Evolutionary conservation across 2,797 vertebrate genomes (phyloP).

Genomic region (Gobionotothen gibberifrons): DNA sequence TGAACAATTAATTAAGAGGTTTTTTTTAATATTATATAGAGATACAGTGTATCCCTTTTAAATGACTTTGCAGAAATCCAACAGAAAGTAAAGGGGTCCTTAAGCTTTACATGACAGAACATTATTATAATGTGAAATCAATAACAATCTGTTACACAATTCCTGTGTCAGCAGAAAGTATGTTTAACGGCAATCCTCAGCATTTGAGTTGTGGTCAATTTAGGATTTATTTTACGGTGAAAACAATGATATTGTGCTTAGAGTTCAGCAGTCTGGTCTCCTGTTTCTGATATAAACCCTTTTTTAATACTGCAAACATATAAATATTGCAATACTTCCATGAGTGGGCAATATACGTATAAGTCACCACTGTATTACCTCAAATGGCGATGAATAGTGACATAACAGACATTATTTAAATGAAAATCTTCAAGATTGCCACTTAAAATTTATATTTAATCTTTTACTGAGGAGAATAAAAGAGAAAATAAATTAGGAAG

Average conservation of each 20-base stretch:
- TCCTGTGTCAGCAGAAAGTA: neutral
- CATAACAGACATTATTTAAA: neutral
- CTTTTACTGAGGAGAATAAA: neutral
- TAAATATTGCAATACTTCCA: too few species aligned
- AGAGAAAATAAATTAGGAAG: neutral
- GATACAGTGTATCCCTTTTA: slow-evolving; percentile 15
- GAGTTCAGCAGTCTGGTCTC: too few species aligned
- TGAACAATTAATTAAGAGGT: slow-evolving; percentile 30
- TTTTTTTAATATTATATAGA: slow-evolving; percentile 35
- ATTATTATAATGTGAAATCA: slow-evolving; percentile 20
- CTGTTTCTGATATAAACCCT: too few species aligned
- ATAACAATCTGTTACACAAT: slow-evolving; percentile 6
- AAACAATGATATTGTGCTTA: too few species aligned
- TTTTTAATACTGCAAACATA: too few species aligned
- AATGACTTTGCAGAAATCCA: slow-evolving; percentile 33
- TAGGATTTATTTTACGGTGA: too few species aligned
- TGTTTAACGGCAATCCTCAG: neutral
- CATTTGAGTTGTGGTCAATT: too few species aligned
- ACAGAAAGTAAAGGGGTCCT: slow-evolving; percentile 18
- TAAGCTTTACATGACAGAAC: slow-evolving; percentile 6
- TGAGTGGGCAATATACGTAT: too few species aligned
- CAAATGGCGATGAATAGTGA: neutral
- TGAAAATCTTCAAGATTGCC: neutral
- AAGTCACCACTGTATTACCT: neutral
- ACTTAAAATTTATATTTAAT: too few species aligned